A percentile compares a stretch with the other conserved stretches of the same genome.
phyloP scores from a whole-genome alignment of 2,888 invertebrate species.

The Meloe dianella region DNA sequence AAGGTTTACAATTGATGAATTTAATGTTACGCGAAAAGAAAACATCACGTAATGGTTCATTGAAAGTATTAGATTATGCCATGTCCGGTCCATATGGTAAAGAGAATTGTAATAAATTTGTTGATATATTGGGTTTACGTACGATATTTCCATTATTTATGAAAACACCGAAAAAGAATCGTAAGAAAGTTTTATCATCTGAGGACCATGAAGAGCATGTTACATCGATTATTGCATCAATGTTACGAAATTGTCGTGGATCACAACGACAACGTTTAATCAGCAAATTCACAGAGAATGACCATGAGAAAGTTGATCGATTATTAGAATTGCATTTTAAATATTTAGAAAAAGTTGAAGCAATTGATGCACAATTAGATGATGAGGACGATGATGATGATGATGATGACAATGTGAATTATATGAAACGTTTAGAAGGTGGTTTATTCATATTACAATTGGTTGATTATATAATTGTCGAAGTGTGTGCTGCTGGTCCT shows the following conservation, averaged over 20 bases:
- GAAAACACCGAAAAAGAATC: constrained; percentile 92
- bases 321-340: constrained; percentile 96
- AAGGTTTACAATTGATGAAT: constrained; percentile 99
- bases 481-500: constrained; percentile 76
- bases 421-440: constrained; percentile 84
- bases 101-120: constrained; percentile 97
- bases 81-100: constrained; percentile 91
- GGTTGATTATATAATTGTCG: constrained; percentile 87
- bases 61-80: constrained; percentile 97
- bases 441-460: constrained; percentile 97
- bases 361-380: constrained; percentile 80
- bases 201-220: constrained; percentile 97
- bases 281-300: constrained; percentile 96
- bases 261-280: constrained; percentile 88
- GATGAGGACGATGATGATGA: constrained; percentile 59
- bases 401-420: constrained; percentile 75
- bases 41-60: constrained; percentile 91
- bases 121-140: constrained; percentile 94
- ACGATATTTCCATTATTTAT: constrained; percentile 98
- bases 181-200: constrained; percentile 75
- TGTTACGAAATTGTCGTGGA: constrained; percentile 91
- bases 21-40: constrained; percentile 98
- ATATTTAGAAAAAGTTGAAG: constrained; percentile 91
- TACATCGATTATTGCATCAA: constrained; percentile 89
- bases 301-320: constrained; percentile 97